These are phyloP conservation scores for Cyclophora albipunctata DNA, from an alignment of 2,888 invertebrate species.

Conservation along the genomic window DNA sequence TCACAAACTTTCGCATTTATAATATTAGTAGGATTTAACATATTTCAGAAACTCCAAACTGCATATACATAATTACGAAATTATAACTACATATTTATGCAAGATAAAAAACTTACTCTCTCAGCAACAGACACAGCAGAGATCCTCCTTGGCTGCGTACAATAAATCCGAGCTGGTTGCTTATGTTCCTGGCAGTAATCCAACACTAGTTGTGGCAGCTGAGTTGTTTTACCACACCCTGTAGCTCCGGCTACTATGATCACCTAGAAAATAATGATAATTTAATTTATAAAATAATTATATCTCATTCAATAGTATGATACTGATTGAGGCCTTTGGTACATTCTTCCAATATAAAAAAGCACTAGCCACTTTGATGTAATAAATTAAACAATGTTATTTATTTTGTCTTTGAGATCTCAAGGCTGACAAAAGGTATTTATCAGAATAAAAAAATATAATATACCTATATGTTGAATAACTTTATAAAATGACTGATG, in stretches of 20 bases:
- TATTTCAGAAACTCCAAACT: neutral
- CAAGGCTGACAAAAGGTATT: too few relatives aligned
- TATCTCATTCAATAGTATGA: too few relatives aligned
- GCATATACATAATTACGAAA: neutral
- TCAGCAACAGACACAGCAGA: conserved; percentile 94
- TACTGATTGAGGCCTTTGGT: too few relatives aligned
- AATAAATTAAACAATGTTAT: neutral
- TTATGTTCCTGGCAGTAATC: conserved; percentile 80
- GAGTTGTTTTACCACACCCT: conserved; percentile 96
- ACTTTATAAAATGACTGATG: too few relatives aligned
- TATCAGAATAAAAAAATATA: too few relatives aligned
- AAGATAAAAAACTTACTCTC: conserved; percentile 66
- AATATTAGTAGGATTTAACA: neutral
- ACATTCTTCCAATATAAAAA: too few relatives aligned
- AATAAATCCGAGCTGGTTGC: conserved; percentile 87
- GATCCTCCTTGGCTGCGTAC: conserved; percentile 94
- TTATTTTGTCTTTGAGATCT: too few relatives aligned
- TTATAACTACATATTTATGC: too few relatives aligned
- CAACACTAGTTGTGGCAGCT: conserved; percentile 94
- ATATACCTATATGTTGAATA: too few relatives aligned
- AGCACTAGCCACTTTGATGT: too few relatives aligned
- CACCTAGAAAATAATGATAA: conserved; percentile 51
- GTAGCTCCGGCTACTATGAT: conserved; percentile 88
- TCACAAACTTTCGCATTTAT: too few relatives aligned
- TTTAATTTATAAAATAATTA: neutral